Evolutionary conservation across 2,113 vertebrate genomes (phyloP).

Genomic region (Eubucco bourcierii): DNA sequence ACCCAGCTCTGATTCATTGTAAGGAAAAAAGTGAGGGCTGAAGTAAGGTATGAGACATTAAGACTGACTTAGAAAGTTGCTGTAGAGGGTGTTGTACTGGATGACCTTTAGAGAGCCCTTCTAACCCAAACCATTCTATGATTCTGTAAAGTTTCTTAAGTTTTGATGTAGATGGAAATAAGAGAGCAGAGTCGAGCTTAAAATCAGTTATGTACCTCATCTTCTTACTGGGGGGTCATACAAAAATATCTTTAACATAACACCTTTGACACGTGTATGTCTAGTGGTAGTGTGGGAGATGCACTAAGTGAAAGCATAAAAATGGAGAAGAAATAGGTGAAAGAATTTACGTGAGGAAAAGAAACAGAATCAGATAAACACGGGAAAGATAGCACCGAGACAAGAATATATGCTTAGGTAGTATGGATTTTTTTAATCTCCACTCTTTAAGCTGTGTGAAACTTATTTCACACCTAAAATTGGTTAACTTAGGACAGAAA

Average conservation of each 20-base stretch:
- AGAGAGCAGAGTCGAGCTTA: background rate
- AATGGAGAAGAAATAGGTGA: background rate
- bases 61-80: background rate
- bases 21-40: background rate
- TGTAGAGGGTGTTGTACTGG: too few relatives aligned
- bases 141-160: too few relatives aligned
- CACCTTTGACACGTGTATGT: background rate
- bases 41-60: background rate
- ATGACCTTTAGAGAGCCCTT: too few relatives aligned
- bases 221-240: background rate
- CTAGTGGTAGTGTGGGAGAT: background rate
- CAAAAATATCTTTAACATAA: background rate
- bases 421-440: background rate
- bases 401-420: background rate
- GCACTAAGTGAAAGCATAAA: background rate
- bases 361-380: background rate
- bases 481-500: background rate
- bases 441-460: background rate
- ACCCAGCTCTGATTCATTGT: background rate
- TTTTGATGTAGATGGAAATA: background rate
- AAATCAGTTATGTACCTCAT: background rate
- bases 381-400: background rate
- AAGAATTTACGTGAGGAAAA: background rate
- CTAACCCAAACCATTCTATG: too few relatives aligned
- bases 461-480: background rate